Percentiles rank a stretch among this genome's conserved stretches.
These are phyloP conservation scores for Tetragnatha versicolor DNA, from an alignment of 1,140 invertebrate species.

Conservation along the genomic window DNA sequence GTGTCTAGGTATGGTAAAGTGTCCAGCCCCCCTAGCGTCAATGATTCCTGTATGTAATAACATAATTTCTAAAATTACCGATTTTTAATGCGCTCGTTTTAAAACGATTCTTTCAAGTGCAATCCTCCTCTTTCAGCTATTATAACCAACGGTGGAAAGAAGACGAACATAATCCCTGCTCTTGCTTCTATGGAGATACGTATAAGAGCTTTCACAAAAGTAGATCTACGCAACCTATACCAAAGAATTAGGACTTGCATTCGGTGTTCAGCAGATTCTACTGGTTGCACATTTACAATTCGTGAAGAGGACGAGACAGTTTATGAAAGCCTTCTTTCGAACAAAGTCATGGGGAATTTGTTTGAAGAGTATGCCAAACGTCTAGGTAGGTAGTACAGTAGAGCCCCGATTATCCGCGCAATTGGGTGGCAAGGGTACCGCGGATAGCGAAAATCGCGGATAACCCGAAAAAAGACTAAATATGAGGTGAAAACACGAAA, in stretches of 20 bases:
- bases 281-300: not conserved
- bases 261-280: not conserved
- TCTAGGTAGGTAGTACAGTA: not conserved
- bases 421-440: too few relatives aligned
- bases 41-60: not conserved
- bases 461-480: too few relatives aligned
- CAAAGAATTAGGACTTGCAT: not conserved
- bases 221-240: constrained; percentile 59
- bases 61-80: not conserved
- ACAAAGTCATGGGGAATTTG: not conserved
- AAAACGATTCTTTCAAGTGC: not conserved
- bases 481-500: too few relatives aligned
- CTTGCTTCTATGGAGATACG: constrained; percentile 61
- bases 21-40: not conserved
- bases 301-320: not conserved
- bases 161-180: constrained; percentile 64
- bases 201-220: constrained; percentile 60
- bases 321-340: not conserved
- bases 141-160: constrained; percentile 62
- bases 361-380: not conserved
- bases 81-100: not conserved
- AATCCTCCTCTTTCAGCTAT: constrained; percentile 26
- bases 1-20: not conserved
- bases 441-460: too few relatives aligned
- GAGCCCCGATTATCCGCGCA: too few relatives aligned